phyloP scores from a whole-genome alignment of 2,797 vertebrate species.

The Natrix natrix region DNA sequence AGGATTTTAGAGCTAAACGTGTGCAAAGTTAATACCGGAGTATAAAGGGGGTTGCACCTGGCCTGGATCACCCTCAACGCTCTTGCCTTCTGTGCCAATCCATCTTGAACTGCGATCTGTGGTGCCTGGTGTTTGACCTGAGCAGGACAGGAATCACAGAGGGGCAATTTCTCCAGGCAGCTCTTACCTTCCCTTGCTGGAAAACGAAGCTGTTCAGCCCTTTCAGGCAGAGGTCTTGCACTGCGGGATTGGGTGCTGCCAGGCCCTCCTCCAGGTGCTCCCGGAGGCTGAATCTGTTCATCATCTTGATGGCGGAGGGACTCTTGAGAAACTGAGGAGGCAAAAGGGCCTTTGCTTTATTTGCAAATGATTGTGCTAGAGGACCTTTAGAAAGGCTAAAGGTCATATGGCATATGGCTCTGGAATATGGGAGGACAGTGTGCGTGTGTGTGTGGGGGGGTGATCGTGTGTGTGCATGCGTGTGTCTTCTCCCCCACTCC shows the following conservation, averaged over 20 bases:
- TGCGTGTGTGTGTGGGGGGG: too few species aligned
- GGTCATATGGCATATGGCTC: not conserved
- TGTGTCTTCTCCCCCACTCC: too few species aligned
- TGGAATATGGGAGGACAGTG: not conserved
- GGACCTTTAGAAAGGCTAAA: not conserved
- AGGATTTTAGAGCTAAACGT: not conserved
- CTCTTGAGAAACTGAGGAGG: constrained; percentile 20
- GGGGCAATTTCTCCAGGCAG: not conserved
- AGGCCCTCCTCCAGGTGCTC: constrained; percentile 9
- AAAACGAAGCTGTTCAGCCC: constrained; percentile 17
- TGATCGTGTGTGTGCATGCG: too few species aligned
- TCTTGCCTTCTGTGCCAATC: not conserved
- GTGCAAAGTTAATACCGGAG: not conserved
- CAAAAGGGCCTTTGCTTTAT: too few species aligned
- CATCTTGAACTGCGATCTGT: not conserved
- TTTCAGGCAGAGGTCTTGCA: constrained; percentile 5
- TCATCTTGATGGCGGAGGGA: constrained; percentile 11
- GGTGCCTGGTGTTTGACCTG: not conserved
- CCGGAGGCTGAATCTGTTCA: constrained; percentile 21
- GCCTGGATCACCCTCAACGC: not conserved
- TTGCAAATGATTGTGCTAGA: not conserved
- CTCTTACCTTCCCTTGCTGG: constrained; percentile 9
- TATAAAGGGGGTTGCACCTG: not conserved
- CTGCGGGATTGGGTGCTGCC: not conserved
- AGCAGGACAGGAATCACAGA: not conserved